phyloP scores from a whole-genome alignment of 2,113 vertebrate genomes.

The Notechis scutatus region DNA sequence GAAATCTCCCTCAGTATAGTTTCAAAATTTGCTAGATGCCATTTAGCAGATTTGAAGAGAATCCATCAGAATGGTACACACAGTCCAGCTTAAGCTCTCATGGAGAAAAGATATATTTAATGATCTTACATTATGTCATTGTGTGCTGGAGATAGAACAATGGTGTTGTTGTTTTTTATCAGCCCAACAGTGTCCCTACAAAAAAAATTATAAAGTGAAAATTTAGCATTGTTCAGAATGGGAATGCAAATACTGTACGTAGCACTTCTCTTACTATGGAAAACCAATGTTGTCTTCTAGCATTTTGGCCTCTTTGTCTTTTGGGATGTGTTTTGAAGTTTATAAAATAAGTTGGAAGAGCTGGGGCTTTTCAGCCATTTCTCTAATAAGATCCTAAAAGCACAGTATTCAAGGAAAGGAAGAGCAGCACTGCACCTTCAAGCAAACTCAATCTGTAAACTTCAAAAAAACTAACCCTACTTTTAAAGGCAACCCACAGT shows the following conservation, averaged over 20 bases:
- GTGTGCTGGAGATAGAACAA: neutral
- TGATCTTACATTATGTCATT: neutral
- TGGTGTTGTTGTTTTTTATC: neutral
- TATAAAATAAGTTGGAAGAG: neutral
- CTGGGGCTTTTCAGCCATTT: neutral
- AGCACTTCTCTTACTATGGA: neutral
- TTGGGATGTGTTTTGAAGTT: neutral
- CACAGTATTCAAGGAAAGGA: too few relatives aligned
- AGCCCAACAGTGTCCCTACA: neutral
- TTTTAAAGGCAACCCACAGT: neutral
- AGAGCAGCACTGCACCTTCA: neutral
- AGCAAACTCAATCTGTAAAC: neutral
- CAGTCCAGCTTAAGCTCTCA: neutral
- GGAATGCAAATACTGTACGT: neutral
- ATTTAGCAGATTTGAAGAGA: neutral
- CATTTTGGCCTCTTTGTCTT: neutral
- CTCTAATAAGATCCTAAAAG: neutral
- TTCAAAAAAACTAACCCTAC: neutral
- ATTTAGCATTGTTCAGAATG: neutral
- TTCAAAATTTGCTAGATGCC: neutral
- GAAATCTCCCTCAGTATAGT: neutral
- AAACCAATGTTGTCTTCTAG: neutral
- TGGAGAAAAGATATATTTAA: neutral
- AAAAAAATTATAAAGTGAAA: neutral
- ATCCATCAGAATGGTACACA: neutral